Percentiles rank a stretch among this genome's conserved stretches.
Evolutionary conservation across 2,113 vertebrate genomes (phyloP).

Genomic region (Reinhardtius hippoglossoides): DNA sequence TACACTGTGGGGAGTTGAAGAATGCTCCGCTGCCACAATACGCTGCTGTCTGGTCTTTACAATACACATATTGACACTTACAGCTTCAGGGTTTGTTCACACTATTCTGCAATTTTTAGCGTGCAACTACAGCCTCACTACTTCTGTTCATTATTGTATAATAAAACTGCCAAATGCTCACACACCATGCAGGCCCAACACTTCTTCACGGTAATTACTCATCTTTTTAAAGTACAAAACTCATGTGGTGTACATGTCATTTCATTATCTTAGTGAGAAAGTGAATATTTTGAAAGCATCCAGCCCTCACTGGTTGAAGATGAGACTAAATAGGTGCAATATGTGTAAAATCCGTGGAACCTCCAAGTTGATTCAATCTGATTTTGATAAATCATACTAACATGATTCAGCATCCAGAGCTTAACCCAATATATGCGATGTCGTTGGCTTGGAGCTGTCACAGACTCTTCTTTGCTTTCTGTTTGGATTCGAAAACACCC

Average conservation of each 20-base stretch:
- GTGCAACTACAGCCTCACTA: neutral
- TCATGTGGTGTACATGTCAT: neutral
- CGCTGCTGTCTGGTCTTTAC: constrained; percentile 38
- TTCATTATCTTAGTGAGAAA: neutral
- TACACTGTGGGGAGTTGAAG: constrained; percentile 56
- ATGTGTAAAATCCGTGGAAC: neutral
- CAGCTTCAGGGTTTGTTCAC: neutral
- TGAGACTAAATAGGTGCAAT: neutral
- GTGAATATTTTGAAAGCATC: neutral
- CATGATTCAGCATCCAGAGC: constrained; percentile 55
- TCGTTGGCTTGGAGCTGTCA: constrained; percentile 46
- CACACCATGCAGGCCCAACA: neutral
- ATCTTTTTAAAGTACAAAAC: neutral
- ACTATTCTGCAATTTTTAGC: constrained; percentile 18
- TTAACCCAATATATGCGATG: constrained; percentile 33
- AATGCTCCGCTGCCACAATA: constrained; percentile 37
- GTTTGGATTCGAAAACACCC: constrained; percentile 65
- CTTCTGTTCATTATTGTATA: neutral
- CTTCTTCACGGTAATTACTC: neutral
- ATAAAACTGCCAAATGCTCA: neutral
- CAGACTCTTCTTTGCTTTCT: constrained; percentile 58
- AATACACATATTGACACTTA: constrained; percentile 48
- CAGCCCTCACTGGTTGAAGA: neutral
- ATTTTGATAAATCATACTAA: neutral
- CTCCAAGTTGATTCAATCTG: neutral